Conservation (phyloP, 2,797 vertebrate genomes). For the Coendou prehensilis region DNA sequence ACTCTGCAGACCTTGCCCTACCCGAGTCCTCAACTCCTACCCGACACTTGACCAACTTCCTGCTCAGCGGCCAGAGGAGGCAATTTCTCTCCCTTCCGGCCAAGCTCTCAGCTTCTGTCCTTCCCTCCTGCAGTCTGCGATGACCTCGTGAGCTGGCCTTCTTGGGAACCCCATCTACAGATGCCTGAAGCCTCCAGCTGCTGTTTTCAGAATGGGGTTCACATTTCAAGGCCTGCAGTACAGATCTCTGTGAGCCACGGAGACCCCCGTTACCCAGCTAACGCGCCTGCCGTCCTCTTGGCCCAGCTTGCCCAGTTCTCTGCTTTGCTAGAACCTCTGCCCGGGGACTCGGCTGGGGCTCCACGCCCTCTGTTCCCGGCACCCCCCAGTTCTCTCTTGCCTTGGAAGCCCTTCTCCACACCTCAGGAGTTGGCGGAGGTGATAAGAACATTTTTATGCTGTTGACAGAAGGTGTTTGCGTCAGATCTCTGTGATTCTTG, state of each 20-base stretch:
- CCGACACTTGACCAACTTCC: fast-evolving
- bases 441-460: fast-evolving
- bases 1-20: no score
- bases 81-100: no score
- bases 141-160: background rate
- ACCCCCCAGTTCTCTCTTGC: background rate
- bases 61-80: fast-evolving
- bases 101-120: background rate
- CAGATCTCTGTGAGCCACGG: fast-evolving
- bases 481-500: fast-evolving
- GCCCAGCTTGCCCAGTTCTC: background rate
- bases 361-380: background rate
- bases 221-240: background rate
- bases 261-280: fast-evolving
- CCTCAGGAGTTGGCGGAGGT: background rate
- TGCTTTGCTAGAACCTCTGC: background rate
- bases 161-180: background rate
- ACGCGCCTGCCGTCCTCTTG: fast-evolving
- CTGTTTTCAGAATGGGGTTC: background rate
- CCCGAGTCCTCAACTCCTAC: background rate
- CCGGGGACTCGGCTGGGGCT: no score
- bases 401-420: background rate
- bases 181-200: background rate
- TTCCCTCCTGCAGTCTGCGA: background rate
- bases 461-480: background rate